Evolutionary conservation across 1,140 invertebrate genomes (phyloP).

Genomic region (Atta texana): DNA sequence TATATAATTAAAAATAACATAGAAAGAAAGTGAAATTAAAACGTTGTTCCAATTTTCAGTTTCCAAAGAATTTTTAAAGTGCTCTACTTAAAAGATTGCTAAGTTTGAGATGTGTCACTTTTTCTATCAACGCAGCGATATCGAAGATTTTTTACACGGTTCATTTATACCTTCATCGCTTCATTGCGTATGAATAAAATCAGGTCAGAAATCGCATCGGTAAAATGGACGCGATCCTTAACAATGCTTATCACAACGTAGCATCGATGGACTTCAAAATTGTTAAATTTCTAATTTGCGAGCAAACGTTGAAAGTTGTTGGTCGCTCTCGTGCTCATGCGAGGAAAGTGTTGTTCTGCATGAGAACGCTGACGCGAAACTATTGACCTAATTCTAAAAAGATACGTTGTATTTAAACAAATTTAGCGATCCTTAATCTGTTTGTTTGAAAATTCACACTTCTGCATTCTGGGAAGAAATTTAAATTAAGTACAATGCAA

Average conservation of each 20-base stretch:
- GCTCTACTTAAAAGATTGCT: no score
- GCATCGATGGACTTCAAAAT: background rate
- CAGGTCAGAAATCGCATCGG: slow-evolving; percentile 14
- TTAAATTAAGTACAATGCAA: background rate
- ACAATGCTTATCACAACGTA: background rate
- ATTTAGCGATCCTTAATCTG: background rate
- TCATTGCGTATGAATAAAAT: slow-evolving; percentile 4
- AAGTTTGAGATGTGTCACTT: no score
- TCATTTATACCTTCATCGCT: slow-evolving; percentile 14
- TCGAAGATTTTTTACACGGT: background rate
- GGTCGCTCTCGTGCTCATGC: background rate
- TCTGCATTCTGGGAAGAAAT: slow-evolving; percentile 1
- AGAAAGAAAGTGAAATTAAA: no score
- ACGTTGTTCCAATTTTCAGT: no score
- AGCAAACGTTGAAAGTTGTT: background rate
- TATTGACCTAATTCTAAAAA: slow-evolving; percentile 20
- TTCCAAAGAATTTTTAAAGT: no score
- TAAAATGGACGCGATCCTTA: background rate
- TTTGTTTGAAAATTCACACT: background rate
- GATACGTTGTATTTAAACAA: slow-evolving; percentile 18
- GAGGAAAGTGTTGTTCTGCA: slow-evolving; percentile 7
- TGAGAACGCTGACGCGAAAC: slow-evolving; percentile 20
- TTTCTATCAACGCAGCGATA: no score
- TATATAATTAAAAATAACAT: no score
- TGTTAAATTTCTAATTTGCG: slow-evolving; percentile 15